These are phyloP conservation scores for Anser brachyrhynchus DNA, from an alignment of 2,113 vertebrate species.

Conservation along the genomic window DNA sequence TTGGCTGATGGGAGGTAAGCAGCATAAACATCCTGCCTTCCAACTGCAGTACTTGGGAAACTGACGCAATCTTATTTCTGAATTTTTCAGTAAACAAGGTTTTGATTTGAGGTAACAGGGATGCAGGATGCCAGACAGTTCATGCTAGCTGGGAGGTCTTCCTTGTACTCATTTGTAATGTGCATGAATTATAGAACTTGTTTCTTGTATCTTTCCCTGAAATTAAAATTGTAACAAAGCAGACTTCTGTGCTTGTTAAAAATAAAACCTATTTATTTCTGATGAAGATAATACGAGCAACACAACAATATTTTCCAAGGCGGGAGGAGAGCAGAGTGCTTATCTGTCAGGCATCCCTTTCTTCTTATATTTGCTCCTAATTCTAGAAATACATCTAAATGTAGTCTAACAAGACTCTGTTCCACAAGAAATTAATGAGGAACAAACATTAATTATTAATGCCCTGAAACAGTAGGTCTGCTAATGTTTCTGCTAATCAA, in stretches of 20 bases:
- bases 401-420: conserved; percentile 61
- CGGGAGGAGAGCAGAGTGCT: not conserved
- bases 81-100: not conserved
- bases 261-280: not conserved
- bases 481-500: conserved; percentile 80
- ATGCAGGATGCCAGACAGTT: not conserved
- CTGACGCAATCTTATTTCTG: not conserved
- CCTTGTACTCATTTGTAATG: not conserved
- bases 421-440: conserved; percentile 77
- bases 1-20: accelerated
- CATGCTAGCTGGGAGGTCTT: not conserved
- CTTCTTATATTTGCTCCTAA: conserved; percentile 46
- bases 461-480: conserved; percentile 74
- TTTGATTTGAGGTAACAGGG: not conserved
- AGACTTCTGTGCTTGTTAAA: not conserved
- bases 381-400: conserved; percentile 70
- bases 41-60: not conserved
- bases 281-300: not conserved
- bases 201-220: not conserved
- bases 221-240: conserved; percentile 13
- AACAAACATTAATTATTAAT: conserved; percentile 77
- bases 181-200: not conserved
- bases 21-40: not conserved
- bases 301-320: not conserved
- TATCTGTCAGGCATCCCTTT: not conserved